Percentiles rank a stretch among this genome's conserved stretches.
These are phyloP conservation scores for Auanema sp. DNA, from an alignment of 2,888 invertebrate species.

Conservation along the genomic window DNA sequence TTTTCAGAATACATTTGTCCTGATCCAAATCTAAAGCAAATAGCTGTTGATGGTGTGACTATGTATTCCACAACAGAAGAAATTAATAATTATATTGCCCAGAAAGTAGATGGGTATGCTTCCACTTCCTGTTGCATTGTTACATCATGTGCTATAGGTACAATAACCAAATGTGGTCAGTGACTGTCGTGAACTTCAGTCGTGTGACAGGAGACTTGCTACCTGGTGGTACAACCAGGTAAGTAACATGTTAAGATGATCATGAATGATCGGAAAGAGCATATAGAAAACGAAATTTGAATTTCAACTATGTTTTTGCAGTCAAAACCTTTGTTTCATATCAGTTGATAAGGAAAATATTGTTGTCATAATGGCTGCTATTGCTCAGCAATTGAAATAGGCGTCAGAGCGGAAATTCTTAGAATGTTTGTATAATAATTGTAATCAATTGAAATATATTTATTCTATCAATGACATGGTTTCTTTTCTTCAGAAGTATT, in stretches of 20 bases:
- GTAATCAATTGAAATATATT: too few species aligned
- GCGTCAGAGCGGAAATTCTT: not conserved
- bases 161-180: slow-evolving; percentile 1
- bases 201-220: not conserved
- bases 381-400: not conserved
- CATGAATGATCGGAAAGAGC: not conserved
- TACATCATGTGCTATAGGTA: not conserved
- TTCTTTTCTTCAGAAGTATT: too few species aligned
- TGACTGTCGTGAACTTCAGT: slow-evolving; percentile 3
- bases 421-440: too few species aligned
- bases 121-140: not conserved
- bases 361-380: slow-evolving; percentile 4
- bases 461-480: too few species aligned
- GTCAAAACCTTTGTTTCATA: not conserved
- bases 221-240: not conserved
- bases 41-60: not conserved
- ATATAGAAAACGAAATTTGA: not conserved
- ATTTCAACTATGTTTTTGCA: not conserved
- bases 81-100: not conserved
- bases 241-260: not conserved
- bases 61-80: not conserved
- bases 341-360: slow-evolving; percentile 4
- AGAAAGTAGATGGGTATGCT: not conserved
- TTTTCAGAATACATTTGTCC: slow-evolving; percentile 1
- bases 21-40: slow-evolving; percentile 1